phyloP scores from a whole-genome alignment of 2,888 invertebrate species.

The Polietes domitor region DNA sequence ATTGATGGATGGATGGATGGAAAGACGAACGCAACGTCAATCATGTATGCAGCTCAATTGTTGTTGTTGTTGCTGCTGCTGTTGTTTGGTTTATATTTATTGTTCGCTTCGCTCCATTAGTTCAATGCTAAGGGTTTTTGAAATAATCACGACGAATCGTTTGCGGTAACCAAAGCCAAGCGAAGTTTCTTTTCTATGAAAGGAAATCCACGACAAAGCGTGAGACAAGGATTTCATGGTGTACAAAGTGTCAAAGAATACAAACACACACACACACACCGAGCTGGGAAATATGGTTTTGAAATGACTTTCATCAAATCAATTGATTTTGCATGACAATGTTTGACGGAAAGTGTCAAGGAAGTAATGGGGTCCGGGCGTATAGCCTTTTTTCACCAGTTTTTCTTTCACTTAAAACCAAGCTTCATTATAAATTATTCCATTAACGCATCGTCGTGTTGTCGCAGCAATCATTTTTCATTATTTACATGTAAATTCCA shows the following conservation, averaged over 20 bases:
- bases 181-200: neutral
- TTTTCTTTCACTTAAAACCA: too few relatives aligned
- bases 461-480: neutral
- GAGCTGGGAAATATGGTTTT: too few relatives aligned
- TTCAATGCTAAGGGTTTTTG: neutral
- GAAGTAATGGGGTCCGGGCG: too few relatives aligned
- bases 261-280: too few relatives aligned
- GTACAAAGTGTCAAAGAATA: too few relatives aligned
- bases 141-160: neutral
- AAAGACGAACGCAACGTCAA: slow-evolving; percentile 26
- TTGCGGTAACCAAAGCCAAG: too few relatives aligned
- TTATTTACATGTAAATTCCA: neutral
- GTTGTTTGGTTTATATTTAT: slow-evolving; percentile 7
- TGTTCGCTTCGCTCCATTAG: neutral
- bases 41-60: slow-evolving; percentile 39
- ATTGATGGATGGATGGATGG: neutral
- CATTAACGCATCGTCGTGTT: neutral
- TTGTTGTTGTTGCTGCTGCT: neutral
- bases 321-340: too few relatives aligned
- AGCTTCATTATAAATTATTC: neutral
- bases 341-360: too few relatives aligned
- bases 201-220: neutral
- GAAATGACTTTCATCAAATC: too few relatives aligned
- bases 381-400: too few relatives aligned
- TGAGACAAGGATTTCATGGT: neutral